Conservation (phyloP, 2,113 vertebrate genomes). For the Semnornis frantzii region DNA sequence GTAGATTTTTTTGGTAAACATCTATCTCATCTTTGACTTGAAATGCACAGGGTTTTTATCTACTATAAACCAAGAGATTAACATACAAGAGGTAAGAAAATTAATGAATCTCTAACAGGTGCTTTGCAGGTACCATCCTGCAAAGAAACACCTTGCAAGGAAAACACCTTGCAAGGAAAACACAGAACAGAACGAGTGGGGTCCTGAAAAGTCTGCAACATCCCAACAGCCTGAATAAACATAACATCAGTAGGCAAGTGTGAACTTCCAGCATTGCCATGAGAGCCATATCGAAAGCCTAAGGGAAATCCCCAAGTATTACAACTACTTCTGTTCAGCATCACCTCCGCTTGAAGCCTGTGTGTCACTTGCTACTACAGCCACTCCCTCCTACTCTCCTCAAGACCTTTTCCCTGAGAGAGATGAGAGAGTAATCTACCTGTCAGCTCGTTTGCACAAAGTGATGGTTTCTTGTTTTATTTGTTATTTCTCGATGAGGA, state of each 20-base stretch:
- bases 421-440: not conserved
- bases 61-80: not conserved
- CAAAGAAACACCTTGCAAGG: not conserved
- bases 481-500: not conserved
- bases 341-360: not conserved
- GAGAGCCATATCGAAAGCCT: not conserved
- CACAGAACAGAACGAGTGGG: fast-evolving
- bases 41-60: not conserved
- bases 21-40: not conserved
- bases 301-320: not conserved
- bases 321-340: not conserved
- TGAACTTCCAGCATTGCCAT: not conserved
- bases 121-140: not conserved
- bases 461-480: not conserved
- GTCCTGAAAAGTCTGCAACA: not conserved
- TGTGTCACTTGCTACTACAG: not conserved
- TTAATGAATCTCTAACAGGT: not conserved
- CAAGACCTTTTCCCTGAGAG: not conserved
- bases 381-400: not conserved
- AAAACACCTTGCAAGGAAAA: not conserved
- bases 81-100: not conserved
- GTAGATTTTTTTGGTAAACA: not conserved
- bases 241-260: not conserved
- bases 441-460: not conserved
- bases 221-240: not conserved